Conservation (phyloP, 2,797 vertebrate species). For the Etheostoma perlongum region DNA sequence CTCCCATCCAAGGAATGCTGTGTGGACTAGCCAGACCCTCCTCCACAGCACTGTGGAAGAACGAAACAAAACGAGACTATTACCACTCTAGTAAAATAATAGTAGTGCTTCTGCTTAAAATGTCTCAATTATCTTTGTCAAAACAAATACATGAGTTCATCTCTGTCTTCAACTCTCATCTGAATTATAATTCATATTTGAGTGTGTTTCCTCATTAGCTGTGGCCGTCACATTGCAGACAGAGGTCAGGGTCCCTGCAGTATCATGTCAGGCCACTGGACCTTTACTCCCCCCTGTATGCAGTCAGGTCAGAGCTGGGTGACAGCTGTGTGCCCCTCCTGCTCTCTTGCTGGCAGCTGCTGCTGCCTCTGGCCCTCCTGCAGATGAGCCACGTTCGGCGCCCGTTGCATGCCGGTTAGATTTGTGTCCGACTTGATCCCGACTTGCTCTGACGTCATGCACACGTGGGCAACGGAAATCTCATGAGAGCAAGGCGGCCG, state of each 20-base stretch:
- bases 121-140: not conserved
- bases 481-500: no score
- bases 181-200: slow-evolving; percentile 28
- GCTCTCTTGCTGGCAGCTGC: slow-evolving; percentile 39
- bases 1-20: no score
- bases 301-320: slow-evolving; percentile 58
- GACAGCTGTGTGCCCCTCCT: slow-evolving; percentile 58
- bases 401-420: no score
- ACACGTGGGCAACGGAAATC: no score
- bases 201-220: slow-evolving; percentile 56
- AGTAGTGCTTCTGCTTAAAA: not conserved
- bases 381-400: slow-evolving; percentile 31
- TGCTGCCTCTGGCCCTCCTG: slow-evolving; percentile 44
- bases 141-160: not conserved
- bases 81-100: no score
- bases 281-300: slow-evolving; percentile 39
- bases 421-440: no score
- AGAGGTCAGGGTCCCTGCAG: slow-evolving; percentile 58
- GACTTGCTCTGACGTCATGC: no score
- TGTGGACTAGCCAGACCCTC: no score
- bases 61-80: no score
- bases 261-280: slow-evolving; percentile 52
- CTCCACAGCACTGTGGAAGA: no score
- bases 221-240: slow-evolving; percentile 41
- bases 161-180: not conserved